Evolutionary conservation across 2,113 vertebrate species (phyloP).

Genomic region (Okapia johnstoni): DNA sequence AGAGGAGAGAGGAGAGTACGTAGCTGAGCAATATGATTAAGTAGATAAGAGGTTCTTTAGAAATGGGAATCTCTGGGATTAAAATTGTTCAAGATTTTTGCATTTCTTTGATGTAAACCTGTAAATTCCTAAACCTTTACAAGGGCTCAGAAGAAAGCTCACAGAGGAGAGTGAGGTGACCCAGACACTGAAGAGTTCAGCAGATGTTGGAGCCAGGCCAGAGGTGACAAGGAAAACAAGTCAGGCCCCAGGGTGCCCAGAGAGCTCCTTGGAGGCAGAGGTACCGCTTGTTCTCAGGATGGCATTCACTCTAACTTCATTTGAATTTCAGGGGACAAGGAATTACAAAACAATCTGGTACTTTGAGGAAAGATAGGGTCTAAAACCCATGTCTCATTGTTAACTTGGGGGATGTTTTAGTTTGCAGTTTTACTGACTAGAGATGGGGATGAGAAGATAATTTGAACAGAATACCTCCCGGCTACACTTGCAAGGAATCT

Average conservation of each 20-base stretch:
- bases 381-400: not conserved
- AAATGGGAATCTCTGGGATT: not conserved
- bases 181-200: not conserved
- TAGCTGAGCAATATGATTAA: not conserved
- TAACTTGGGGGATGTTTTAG: not conserved
- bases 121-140: not conserved
- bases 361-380: not conserved
- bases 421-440: not conserved
- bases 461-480: not conserved
- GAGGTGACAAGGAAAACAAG: not conserved
- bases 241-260: not conserved
- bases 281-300: no score
- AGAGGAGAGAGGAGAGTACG: not conserved
- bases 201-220: not conserved
- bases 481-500: not conserved
- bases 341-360: not conserved
- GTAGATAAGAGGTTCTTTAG: not conserved
- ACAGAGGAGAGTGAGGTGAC: not conserved
- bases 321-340: not conserved
- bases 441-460: not conserved
- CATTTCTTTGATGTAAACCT: not conserved
- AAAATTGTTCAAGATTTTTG: not conserved
- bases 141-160: not conserved
- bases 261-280: not conserved
- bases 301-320: not conserved